Evolutionary conservation across 2,113 vertebrate genomes (phyloP).

Genomic region (Notechis scutatus): DNA sequence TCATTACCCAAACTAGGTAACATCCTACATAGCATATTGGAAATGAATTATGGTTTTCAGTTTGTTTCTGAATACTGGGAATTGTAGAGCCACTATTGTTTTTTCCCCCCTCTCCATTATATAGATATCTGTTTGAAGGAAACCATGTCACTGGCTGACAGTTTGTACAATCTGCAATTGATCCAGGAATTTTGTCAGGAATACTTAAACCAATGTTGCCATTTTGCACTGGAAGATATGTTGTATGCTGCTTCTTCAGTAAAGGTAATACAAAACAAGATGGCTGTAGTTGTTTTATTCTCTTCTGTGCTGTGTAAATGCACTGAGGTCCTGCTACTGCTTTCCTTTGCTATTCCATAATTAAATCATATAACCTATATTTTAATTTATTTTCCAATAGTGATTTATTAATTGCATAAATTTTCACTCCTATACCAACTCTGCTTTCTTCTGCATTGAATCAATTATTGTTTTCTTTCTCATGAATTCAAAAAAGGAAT

Average conservation of each 20-base stretch:
- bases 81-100: background rate
- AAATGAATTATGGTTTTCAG: background rate
- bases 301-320: background rate
- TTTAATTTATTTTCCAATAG: background rate
- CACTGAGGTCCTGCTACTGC: background rate
- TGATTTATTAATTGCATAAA: background rate
- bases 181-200: constrained; percentile 94
- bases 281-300: background rate
- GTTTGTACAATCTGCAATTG: constrained; percentile 91
- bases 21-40: background rate
- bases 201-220: constrained; percentile 90
- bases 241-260: constrained; percentile 88
- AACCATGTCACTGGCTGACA: constrained; percentile 90
- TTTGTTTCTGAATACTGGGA: background rate
- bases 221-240: constrained; percentile 96
- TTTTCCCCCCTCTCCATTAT: constrained; percentile 44
- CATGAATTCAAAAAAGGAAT: background rate
- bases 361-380: background rate
- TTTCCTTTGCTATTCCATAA: background rate
- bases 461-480: background rate
- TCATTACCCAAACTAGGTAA: background rate
- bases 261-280: constrained; percentile 76
- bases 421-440: background rate
- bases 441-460: background rate
- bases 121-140: constrained; percentile 95